Base-by-base conservation (phyloP, 2,113 vertebrate genomes). In the Cercocebus atys region DNA sequence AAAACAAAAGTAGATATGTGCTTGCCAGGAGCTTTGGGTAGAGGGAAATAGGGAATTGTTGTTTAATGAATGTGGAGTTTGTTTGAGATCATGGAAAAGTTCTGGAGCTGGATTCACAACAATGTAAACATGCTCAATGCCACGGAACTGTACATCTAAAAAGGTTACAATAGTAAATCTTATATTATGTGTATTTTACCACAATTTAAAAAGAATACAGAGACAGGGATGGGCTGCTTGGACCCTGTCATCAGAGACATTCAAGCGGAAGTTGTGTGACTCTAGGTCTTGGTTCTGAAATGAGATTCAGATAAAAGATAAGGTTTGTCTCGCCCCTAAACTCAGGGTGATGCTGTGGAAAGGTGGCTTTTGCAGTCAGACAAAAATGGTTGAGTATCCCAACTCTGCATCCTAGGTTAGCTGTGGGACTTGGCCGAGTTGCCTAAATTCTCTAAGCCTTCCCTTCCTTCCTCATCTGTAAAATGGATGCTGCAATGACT, bases 261-360 rank as follows among this genome's bases (percentile, higher is more conserved):
- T 30, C 32, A 5, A 5, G 17, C 22, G 12, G 43, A 43, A 2
- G 57, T 18, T 40, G 20, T 25, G 23, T n/a, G 8, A 17, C 17
- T 52, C 76, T 35, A 88, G 52, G 6, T n/a, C 35, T 11, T 5
- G 22, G 68, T 55, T 43, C 32, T 16, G 10, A 22, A 11, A 5
- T 27, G 32, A 12, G 47, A 47, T 40, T 32, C 47, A 14, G 50
- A 12, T 40, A 22, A 22, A n/a, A 13, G 13, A 2, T 11, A 23
- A 14, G 57, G 40, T 17, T 8, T 11, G 35, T 25, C 2, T 13
- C 73, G 0, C 23, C 10, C 17, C 20, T 55, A 66, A 3, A 50
- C 9, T 52, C 1, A 4, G 17, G 30, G 50, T 10, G 23, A 52
- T 23, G 9, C 3, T 0, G 18, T 0, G 5, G 40, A 38, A 47